phyloP scores from a whole-genome alignment of 1,140 invertebrate species.

The Conus betulinus region DNA sequence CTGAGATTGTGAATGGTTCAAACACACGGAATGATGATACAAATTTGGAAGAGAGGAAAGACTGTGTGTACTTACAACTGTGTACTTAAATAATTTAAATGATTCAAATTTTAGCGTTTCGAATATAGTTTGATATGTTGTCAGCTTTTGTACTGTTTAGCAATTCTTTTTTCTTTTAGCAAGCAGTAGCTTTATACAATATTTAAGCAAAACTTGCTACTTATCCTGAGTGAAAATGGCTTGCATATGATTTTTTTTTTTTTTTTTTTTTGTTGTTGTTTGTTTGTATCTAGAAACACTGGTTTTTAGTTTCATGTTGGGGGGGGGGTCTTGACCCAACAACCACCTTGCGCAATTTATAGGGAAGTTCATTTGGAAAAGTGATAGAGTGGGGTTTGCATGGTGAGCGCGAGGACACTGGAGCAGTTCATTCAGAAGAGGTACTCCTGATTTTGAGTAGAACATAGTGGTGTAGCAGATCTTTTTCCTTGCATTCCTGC shows the following conservation, averaged over 20 bases:
- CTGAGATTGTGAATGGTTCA: background rate
- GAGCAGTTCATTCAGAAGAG: too few relatives aligned
- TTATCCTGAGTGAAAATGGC: background rate
- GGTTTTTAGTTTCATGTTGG: too few relatives aligned
- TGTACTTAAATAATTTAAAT: background rate
- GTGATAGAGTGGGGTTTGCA: too few relatives aligned
- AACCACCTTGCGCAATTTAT: too few relatives aligned
- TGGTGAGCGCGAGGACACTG: too few relatives aligned
- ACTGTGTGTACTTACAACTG: background rate
- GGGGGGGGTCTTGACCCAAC: too few relatives aligned
- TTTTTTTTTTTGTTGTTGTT: background rate
- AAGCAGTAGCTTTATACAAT: background rate
- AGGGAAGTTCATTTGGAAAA: too few relatives aligned
- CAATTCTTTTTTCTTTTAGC: background rate
- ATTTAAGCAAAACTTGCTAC: background rate
- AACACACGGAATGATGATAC: background rate
- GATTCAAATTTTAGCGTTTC: background rate
- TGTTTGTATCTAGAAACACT: too few relatives aligned
- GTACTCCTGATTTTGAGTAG: too few relatives aligned
- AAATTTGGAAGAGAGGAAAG: background rate
- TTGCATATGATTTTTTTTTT: background rate
- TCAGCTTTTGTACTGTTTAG: background rate
- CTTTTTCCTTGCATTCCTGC: too few relatives aligned
- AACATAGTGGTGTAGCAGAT: too few relatives aligned
- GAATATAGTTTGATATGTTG: background rate